phyloP scores from a whole-genome alignment of 92 coral and sea anemone species.

The Phenganax marumi region DNA sequence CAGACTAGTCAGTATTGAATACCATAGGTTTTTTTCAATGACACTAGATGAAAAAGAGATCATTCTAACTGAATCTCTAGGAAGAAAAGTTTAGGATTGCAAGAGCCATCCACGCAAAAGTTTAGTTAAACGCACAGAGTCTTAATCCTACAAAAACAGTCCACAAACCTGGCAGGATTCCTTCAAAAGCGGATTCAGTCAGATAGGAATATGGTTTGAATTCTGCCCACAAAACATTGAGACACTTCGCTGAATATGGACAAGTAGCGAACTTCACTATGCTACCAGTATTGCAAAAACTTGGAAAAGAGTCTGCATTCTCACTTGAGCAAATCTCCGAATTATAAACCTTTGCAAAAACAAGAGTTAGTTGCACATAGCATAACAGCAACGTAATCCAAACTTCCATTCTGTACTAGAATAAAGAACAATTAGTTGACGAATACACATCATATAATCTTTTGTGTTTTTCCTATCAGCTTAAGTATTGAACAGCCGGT shows the following conservation, averaged over 20 bases:
- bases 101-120: neutral
- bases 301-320: neutral
- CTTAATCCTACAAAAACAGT: too few relatives aligned
- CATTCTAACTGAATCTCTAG: neutral
- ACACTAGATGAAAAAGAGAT: neutral
- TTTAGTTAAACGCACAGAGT: too few relatives aligned
- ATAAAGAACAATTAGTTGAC: too few relatives aligned
- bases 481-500: too few relatives aligned
- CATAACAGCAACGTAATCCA: neutral
- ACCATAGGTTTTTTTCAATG: too few relatives aligned
- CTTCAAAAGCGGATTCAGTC: neutral
- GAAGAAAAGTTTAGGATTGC: neutral
- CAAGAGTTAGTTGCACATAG: neutral
- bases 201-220: slow-evolving; percentile 13
- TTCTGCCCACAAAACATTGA: slow-evolving; percentile 16
- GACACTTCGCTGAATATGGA: slow-evolving; percentile 15
- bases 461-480: too few relatives aligned
- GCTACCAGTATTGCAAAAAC: neutral
- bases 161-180: neutral
- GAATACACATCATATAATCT: too few relatives aligned
- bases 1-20: too few relatives aligned
- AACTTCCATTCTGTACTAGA: neutral
- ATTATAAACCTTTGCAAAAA: neutral
- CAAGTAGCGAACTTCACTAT: neutral
- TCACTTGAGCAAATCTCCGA: neutral